Evolutionary conservation across 2,113 vertebrate species (phyloP).

Genomic region (Rynchops niger): DNA sequence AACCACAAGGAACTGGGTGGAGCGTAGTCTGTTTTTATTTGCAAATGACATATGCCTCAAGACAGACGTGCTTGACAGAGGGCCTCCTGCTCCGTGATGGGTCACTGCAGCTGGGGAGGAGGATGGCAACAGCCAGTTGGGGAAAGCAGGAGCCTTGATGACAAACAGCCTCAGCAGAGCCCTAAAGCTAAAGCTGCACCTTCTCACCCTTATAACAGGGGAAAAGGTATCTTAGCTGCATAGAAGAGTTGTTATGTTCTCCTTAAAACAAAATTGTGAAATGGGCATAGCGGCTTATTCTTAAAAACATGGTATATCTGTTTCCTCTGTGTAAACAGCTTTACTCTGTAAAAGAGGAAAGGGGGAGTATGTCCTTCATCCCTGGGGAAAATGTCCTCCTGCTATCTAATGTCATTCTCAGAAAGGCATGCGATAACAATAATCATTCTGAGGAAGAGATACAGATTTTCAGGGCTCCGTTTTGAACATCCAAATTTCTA

Average conservation of each 20-base stretch:
- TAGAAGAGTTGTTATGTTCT: accelerated
- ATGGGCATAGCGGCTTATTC: not conserved
- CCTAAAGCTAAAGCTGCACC: not conserved
- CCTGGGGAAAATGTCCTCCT: not conserved
- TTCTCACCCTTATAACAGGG: not conserved
- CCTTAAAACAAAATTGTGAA: not conserved
- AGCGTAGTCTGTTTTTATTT: not conserved
- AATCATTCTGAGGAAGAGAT: not conserved
- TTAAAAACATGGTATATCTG: accelerated
- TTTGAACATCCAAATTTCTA: not conserved
- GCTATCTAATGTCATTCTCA: not conserved
- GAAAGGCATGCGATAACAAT: not conserved
- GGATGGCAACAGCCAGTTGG: not conserved
- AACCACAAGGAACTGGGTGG: not conserved
- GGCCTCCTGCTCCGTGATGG: accelerated
- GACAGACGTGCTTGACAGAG: not conserved
- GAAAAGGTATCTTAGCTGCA: not conserved
- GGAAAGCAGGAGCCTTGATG: not conserved
- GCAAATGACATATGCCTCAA: not conserved
- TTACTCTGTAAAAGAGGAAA: not conserved
- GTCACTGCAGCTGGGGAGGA: not conserved
- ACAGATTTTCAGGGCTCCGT: not conserved
- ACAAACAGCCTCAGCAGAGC: not conserved
- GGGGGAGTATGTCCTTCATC: not conserved
- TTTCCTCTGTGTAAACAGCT: not conserved